Base-by-base conservation (phyloP, 2,888 invertebrate genomes). In the Iphiclides podalirius region DNA sequence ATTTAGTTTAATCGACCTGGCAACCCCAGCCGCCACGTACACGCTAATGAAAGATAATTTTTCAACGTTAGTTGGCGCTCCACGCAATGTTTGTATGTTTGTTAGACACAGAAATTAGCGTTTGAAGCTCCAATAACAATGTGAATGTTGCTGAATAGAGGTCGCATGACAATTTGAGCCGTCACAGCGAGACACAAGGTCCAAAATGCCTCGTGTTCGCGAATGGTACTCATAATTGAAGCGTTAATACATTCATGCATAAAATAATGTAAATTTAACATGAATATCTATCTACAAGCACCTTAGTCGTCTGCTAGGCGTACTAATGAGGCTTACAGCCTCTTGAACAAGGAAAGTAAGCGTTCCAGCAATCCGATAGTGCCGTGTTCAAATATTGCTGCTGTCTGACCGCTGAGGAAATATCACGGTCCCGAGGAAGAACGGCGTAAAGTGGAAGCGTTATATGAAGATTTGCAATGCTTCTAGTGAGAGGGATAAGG, bases 31-130 rank as follows among this genome's bases (percentile, higher is more conserved):
- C 14, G 15, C 34, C 6, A 23, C 6, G 14, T 36, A 9, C 33
- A 6, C 36, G 35, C 44, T 26, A 36, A 44, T 48, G 15, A 42
- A 33, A 48, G 37, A 48, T 15, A 33, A 26, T 41, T 40, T 47
- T 38, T 42, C 12, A 31, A 48, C 23, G 20, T 37, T 13, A 47
- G 35, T 36, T 41, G 36, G 36, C 42, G 15, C 37, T 17, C 2
- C 12, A 28, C 37, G 40, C 8, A 15, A 15, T 31, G 33, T 37
- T 31, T 9, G 47, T 13, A 28, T 48, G 35, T 38, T 12, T 15
- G 28, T 28, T 9, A 11, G 26, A 28, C 31, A 33, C 31, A 20
- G 33, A 46, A 38, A 23, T 31, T 33, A 38, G 23, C 31, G 31
- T 43, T 43, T 26, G 43, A 43, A 43, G 23, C 11, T 35, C 14